Percentiles rank a stretch among this genome's conserved stretches.
These are phyloP conservation scores for Rhinatrema bivittatum DNA, from an alignment of 2,797 vertebrate species.

Conservation along the genomic window DNA sequence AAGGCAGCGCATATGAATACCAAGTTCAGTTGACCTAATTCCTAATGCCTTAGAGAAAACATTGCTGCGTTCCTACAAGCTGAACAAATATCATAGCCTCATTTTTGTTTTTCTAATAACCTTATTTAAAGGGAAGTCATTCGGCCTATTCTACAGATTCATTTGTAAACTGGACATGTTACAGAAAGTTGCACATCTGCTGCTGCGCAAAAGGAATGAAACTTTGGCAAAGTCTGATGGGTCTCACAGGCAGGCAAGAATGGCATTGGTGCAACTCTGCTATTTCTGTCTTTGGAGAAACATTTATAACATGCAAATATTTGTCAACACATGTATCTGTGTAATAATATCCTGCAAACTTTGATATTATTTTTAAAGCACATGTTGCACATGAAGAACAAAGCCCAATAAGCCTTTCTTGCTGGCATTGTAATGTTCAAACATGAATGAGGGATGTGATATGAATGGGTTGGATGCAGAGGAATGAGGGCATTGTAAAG, in stretches of 20 bases:
- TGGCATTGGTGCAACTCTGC: background rate
- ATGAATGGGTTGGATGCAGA: no score
- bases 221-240: conserved; percentile 27
- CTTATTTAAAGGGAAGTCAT: no score
- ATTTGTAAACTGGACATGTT: conserved; percentile 19
- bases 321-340: conserved; percentile 17
- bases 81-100: no score
- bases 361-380: conserved; percentile 21
- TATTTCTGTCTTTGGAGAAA: conserved; percentile 27
- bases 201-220: background rate
- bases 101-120: no score
- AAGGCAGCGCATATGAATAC: no score
- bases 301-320: conserved; percentile 44
- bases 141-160: conserved; percentile 10
- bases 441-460: no score
- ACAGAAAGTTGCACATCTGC: conserved; percentile 7
- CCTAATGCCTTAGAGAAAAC: no score
- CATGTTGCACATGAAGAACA: conserved; percentile 3
- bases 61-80: no score
- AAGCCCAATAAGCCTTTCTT: conserved; percentile 20
- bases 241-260: conserved; percentile 9
- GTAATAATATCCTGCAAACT: conserved; percentile 15
- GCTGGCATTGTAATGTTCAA: background rate
- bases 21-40: no score
- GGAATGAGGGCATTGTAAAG: no score